phyloP scores from a whole-genome alignment of 2,888 invertebrate species.

The Erebia epiphron region DNA sequence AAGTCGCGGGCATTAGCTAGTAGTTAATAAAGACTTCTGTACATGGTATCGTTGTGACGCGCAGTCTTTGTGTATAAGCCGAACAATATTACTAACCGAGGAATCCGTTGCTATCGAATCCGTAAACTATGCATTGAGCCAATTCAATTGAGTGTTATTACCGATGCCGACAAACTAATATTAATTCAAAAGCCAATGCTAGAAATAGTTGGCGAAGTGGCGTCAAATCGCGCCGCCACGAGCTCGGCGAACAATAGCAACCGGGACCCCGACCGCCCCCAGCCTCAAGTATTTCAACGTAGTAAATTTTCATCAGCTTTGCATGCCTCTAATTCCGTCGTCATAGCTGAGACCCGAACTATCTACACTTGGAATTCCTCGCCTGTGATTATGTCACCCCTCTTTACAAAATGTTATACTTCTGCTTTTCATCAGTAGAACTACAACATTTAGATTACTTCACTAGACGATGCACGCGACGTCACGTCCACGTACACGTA shows the following conservation, averaged over 20 bases:
- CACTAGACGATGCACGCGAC: not conserved
- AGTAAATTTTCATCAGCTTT: constrained; percentile 36
- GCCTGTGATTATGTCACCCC: constrained; percentile 27
- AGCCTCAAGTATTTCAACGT: constrained; percentile 27
- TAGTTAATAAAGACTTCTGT: too few species aligned
- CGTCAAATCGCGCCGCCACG: constrained; percentile 2
- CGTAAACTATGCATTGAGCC: constrained; percentile 5
- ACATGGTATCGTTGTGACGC: too few species aligned
- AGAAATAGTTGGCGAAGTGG: constrained; percentile 18
- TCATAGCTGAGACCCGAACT: constrained; percentile 29
- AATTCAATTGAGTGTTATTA: constrained; percentile 6
- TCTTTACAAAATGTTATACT: not conserved
- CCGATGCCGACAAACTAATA: constrained; percentile 15
- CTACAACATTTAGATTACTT: not conserved
- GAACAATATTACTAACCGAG: not conserved
- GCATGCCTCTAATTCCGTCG: constrained; percentile 27
- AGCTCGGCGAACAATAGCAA: constrained; percentile 17
- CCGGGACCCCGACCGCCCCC: not conserved
- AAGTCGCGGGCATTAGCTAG: too few species aligned
- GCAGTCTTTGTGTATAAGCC: not conserved
- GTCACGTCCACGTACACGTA: not conserved
- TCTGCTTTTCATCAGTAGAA: not conserved
- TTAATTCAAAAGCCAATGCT: constrained; percentile 13
- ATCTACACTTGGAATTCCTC: constrained; percentile 26
- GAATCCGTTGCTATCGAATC: not conserved